These are phyloP conservation scores for Philonicus albiceps DNA, from an alignment of 2,888 invertebrate genomes.

Conservation along the genomic window DNA sequence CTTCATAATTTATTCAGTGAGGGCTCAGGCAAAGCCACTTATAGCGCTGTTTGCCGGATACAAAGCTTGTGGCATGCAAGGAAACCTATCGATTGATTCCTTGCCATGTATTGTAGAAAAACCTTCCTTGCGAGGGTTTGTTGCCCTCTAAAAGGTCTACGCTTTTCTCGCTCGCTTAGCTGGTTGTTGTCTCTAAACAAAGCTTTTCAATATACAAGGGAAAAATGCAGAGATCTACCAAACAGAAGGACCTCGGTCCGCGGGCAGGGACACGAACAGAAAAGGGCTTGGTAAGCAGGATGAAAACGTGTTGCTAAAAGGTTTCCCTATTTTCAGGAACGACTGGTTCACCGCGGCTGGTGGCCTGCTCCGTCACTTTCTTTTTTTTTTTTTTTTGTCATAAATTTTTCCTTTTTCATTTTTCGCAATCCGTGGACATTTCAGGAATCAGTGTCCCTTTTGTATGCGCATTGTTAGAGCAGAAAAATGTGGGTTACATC, in stretches of 20 bases:
- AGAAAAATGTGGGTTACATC: constrained; percentile 16
- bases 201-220: not conserved
- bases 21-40: not conserved
- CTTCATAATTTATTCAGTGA: not conserved
- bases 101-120: not conserved
- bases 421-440: constrained; percentile 9
- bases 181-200: constrained; percentile 16
- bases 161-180: not conserved
- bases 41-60: not conserved
- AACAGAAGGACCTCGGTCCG: not conserved
- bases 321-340: constrained; percentile 11
- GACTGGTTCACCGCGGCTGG: not conserved
- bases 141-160: constrained; percentile 22
- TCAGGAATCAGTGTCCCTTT: constrained; percentile 13
- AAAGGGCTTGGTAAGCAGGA: not conserved
- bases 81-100: constrained; percentile 1
- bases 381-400: not conserved
- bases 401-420: not conserved
- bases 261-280: not conserved
- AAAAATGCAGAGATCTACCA: not conserved
- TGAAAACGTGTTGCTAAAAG: constrained; percentile 4
- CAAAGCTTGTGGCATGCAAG: not conserved
- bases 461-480: not conserved
- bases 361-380: not conserved
- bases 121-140: not conserved